Percentiles rank a stretch among this genome's conserved stretches.
Evolutionary conservation across 2,113 vertebrate species (phyloP).

Genomic region (Cheirogaleus medius): DNA sequence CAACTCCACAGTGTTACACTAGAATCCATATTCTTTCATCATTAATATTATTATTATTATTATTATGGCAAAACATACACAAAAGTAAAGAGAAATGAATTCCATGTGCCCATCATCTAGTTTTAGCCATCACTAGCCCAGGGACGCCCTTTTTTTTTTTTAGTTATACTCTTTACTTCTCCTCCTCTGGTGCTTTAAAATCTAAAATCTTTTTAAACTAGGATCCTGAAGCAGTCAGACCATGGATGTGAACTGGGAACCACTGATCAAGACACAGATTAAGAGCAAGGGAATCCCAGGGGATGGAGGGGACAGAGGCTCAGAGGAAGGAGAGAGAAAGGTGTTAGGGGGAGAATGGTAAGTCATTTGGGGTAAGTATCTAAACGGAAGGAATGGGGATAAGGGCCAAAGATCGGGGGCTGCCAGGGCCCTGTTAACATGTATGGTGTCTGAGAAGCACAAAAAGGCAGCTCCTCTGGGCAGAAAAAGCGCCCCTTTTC

Average conservation of each 20-base stretch:
- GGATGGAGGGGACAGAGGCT: not conserved
- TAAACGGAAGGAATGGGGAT: not conserved
- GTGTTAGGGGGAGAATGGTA: not conserved
- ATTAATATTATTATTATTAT: not conserved
- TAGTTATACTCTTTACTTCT: not conserved
- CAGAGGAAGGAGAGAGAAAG: not conserved
- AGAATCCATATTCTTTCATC: not conserved
- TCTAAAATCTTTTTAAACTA: not conserved
- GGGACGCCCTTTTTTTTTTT: not conserved
- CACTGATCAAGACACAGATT: not conserved
- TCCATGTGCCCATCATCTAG: too few species aligned
- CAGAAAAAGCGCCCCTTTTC: not conserved
- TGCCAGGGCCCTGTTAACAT: not conserved
- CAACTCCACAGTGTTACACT: not conserved
- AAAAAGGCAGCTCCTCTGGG: not conserved
- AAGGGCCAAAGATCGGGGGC: not conserved
- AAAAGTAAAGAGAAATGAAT: not conserved
- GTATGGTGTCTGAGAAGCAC: not conserved
- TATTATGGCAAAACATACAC: not conserved
- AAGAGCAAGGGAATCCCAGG: not conserved
- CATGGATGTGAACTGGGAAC: not conserved
- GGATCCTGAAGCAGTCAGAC: not conserved
- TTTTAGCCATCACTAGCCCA: not conserved
- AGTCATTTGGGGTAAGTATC: not conserved
- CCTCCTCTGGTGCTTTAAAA: not conserved